Evolutionary conservation across 1,140 invertebrate genomes (phyloP).

Genomic region (Formica selysi): DNA sequence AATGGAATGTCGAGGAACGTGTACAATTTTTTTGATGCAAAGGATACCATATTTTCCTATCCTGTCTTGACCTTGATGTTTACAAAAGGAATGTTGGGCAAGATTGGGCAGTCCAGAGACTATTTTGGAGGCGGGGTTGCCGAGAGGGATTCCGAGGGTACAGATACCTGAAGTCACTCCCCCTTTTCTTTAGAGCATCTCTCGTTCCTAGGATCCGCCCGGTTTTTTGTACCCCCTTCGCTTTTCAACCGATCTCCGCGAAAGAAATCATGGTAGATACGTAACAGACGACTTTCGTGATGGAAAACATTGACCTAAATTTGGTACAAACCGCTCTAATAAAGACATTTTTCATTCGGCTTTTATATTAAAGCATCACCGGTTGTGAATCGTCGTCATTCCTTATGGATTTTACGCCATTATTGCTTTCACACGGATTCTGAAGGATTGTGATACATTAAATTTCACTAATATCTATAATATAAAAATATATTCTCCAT

Average conservation of each 20-base stretch:
- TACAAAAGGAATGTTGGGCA: slow-evolving; percentile 71
- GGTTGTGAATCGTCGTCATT: slow-evolving; percentile 55
- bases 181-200: slow-evolving; percentile 65
- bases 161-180: slow-evolving; percentile 76
- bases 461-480: slow-evolving; percentile 6
- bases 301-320: slow-evolving; percentile 75
- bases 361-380: slow-evolving; percentile 77
- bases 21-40: slow-evolving; percentile 62
- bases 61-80: slow-evolving; percentile 79
- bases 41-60: slow-evolving; percentile 67
- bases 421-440: not conserved
- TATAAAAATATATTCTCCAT: slow-evolving; percentile 2
- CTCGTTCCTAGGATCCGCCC: slow-evolving; percentile 70
- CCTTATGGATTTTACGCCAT: slow-evolving; percentile 26
- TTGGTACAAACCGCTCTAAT: slow-evolving; percentile 82
- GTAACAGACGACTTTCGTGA: slow-evolving; percentile 44
- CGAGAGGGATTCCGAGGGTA: slow-evolving; percentile 60
- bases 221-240: slow-evolving; percentile 62
- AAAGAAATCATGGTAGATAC: slow-evolving; percentile 73
- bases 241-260: slow-evolving; percentile 73
- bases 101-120: slow-evolving; percentile 59
- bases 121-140: slow-evolving; percentile 70
- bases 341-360: slow-evolving; percentile 84
- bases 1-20: slow-evolving; percentile 43
- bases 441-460: slow-evolving; percentile 37